A percentile compares a stretch with the other conserved stretches of the same genome.
Conservation (phyloP, 1,140 invertebrate species). For the Dinothrombium tinctorium region DNA sequence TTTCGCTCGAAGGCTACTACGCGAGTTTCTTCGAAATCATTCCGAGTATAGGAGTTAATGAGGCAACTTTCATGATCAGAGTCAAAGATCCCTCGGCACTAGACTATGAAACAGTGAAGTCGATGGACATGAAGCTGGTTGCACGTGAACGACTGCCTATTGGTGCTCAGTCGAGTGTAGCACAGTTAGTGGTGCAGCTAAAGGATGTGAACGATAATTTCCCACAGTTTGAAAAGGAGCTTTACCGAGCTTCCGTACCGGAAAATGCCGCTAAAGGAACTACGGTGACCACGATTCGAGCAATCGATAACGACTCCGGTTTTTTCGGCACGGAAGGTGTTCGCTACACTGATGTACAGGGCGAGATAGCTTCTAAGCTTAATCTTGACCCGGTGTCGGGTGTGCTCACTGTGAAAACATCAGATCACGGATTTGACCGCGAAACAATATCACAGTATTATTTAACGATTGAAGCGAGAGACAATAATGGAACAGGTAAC, state of each 20-base stretch:
- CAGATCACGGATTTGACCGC: constrained; percentile 47
- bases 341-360: constrained; percentile 54
- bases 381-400: constrained; percentile 53
- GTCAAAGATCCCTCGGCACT: constrained; percentile 53
- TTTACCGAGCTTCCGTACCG: constrained; percentile 30
- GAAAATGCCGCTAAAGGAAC: constrained; percentile 64
- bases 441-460: constrained; percentile 63
- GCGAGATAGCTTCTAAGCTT: constrained; percentile 53
- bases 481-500: constrained; percentile 61
- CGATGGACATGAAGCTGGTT: constrained; percentile 21
- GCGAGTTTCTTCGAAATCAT: constrained; percentile 61
- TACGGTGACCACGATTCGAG: constrained; percentile 47
- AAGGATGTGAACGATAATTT: constrained; percentile 82
- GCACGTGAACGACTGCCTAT: constrained; percentile 14
- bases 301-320: constrained; percentile 57
- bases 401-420: constrained; percentile 44
- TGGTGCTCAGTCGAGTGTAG: constrained; percentile 29
- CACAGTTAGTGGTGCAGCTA: constrained; percentile 57
- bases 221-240: constrained; percentile 51
- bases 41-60: constrained; percentile 63
- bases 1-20: constrained; percentile 46
- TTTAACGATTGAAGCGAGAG: constrained; percentile 69
- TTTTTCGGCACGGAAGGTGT: constrained; percentile 61
- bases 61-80: constrained; percentile 67
- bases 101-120: constrained; percentile 54